These are phyloP conservation scores for Microctenopoma steveboyesi DNA, from an alignment of 2,797 vertebrate genomes.

Conservation along the genomic window DNA sequence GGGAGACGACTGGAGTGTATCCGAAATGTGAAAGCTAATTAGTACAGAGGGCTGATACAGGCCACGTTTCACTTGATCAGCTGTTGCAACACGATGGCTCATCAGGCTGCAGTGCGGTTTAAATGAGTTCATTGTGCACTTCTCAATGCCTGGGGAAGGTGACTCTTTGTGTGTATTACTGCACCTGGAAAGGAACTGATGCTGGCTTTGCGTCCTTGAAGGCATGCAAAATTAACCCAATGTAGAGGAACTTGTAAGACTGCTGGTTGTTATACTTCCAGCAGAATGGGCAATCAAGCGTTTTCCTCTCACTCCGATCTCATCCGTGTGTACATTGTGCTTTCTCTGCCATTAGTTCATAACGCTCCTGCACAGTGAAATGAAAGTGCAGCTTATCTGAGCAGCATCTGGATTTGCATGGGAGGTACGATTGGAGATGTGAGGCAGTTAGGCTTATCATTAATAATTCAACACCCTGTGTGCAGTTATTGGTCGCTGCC, in stretches of 20 bases:
- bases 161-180: not conserved
- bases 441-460: constrained; percentile 48
- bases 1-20: constrained; percentile 4
- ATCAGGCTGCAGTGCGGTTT: constrained; percentile 18
- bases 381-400: constrained; percentile 60
- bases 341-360: constrained; percentile 32
- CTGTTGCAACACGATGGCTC: constrained; percentile 25
- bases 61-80: constrained; percentile 5
- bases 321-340: constrained; percentile 13
- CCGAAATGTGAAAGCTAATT: constrained; percentile 37
- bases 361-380: constrained; percentile 13
- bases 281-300: constrained; percentile 17
- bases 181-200: not conserved
- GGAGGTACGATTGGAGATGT: constrained; percentile 40
- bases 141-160: not conserved
- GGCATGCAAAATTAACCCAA: constrained; percentile 12
- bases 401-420: constrained; percentile 60
- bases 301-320: constrained; percentile 35
- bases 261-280: not conserved
- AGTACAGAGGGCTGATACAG: not conserved
- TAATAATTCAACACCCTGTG: constrained; percentile 58
- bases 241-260: constrained; percentile 17
- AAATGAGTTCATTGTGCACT: constrained; percentile 7
- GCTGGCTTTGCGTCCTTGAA: constrained; percentile 5
- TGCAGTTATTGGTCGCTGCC: constrained; percentile 38